Base-by-base conservation (phyloP, 1,140 invertebrate genomes). In the Batillaria attramentaria region DNA sequence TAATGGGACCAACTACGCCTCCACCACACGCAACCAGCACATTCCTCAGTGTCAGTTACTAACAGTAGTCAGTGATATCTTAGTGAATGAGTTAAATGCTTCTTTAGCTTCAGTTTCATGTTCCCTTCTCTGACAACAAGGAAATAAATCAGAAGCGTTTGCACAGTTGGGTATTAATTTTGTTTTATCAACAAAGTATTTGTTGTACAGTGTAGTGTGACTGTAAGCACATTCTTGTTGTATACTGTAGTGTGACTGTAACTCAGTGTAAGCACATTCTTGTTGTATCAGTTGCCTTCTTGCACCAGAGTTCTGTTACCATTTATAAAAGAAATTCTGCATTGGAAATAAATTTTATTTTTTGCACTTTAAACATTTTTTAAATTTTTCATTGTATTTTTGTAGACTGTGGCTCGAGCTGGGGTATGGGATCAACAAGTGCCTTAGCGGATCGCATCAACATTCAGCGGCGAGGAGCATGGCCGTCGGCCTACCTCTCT, bases 391-490 rank as follows among this genome's bases (percentile, higher is more conserved):
- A n/a, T n/a, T n/a, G n/a, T n/a, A n/a, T 68, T 46, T 57, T 75
- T 77, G 39, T 72, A 92, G 92, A 93, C 79, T 93, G 92, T 88
- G 92, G 92, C 28, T 92, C 92, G 3, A 93, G 92, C 77, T 93
- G 92, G 92, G 92, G 91, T 18, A 90, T 91, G 87, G 92, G 91
- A 57, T 87, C 89, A 10, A 92, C 90, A 20, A 91, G 90, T 86
- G 88, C 92, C 1, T 42, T 93, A 60, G 92, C 92, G 57, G 92
- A 92, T 82, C 84, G 92, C 73, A 92, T 92, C 76, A 92, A 92
- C 83, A 93, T 92, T 74, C 87, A 88, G 74, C 80, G 92, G 54
- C 90, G 90, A 75, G 90, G 86, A 33, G 89, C 86, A 0, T 93
- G 92, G 92, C 92, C 92, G 6, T 84, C 87, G 28, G 89, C 92